phyloP scores from a whole-genome alignment of 2,888 invertebrate genomes.

The Seira ritae region DNA sequence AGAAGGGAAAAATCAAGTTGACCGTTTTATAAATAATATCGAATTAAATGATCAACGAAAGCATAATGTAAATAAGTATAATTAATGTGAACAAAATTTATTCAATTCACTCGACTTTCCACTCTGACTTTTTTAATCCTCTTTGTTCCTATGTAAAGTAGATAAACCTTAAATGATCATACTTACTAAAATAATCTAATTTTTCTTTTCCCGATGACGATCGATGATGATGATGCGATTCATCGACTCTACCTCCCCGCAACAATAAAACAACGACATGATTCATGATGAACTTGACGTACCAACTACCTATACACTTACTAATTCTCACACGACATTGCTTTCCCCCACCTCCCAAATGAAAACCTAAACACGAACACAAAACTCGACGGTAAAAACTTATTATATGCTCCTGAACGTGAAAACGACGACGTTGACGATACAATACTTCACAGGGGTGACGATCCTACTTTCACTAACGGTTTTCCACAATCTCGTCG shows the following conservation, averaged over 20 bases:
- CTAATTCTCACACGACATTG: slow-evolving; percentile 1
- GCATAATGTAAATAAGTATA: background rate
- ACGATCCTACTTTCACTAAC: slow-evolving; percentile 80
- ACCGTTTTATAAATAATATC: slow-evolving; percentile 48
- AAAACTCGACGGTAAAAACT: background rate
- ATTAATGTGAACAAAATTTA: background rate
- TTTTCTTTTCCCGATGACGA: background rate
- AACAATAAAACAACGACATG: background rate
- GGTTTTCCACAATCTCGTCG: slow-evolving; percentile 79
- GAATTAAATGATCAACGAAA: slow-evolving; percentile 5
- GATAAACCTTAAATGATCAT: too few relatives aligned
- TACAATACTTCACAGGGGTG: slow-evolving; percentile 77
- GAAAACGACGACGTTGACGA: background rate
- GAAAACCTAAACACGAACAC: background rate
- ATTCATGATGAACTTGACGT: background rate
- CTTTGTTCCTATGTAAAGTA: background rate
- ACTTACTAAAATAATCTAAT: too few relatives aligned
- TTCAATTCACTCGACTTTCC: background rate
- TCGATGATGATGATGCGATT: background rate
- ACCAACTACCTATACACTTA: too few relatives aligned
- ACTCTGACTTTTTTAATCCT: background rate
- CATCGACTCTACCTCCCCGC: background rate
- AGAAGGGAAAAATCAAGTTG: slow-evolving; percentile 30
- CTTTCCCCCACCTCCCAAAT: background rate
- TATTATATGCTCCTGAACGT: background rate